Conservation (phyloP, 2,113 vertebrate species). For the Thunnus thynnus region DNA sequence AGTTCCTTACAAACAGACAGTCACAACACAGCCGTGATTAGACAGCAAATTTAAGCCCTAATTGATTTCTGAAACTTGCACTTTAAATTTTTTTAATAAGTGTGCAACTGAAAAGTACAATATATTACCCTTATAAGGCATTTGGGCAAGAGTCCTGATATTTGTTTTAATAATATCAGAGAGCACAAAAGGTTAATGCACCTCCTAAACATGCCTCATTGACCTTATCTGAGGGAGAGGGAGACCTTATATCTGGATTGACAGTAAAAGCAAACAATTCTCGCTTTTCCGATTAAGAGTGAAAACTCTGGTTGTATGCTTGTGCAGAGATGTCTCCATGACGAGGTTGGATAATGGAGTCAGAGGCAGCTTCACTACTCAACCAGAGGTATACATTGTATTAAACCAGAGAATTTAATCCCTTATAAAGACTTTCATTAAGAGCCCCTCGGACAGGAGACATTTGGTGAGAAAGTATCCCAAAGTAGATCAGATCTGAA, state of each 20-base stretch:
- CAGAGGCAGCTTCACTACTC: conserved; percentile 1
- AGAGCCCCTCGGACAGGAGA: conserved; percentile 25
- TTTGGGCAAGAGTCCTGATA: conserved; percentile 54
- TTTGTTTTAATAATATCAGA: conserved; percentile 38
- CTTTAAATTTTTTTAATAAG: conserved; percentile 12
- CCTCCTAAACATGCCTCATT: conserved; percentile 8
- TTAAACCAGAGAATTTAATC: conserved; percentile 18
- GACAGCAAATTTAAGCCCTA: conserved; percentile 16
- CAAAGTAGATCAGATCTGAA: conserved; percentile 14
- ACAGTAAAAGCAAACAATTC: conserved; percentile 33
- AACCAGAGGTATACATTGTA: conserved; percentile 16
- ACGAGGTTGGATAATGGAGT: conserved; percentile 8
- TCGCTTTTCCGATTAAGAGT: conserved; percentile 31
- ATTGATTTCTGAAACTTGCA: conserved; percentile 37
- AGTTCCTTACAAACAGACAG: conserved; percentile 34
- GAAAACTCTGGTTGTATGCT: conserved; percentile 20
- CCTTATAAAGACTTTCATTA: background rate
- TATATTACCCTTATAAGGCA: conserved; percentile 61
- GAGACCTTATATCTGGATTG: conserved; percentile 13
- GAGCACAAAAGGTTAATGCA: conserved; percentile 41
- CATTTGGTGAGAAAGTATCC: conserved; percentile 22
- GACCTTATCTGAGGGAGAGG: conserved; percentile 37
- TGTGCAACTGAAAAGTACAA: conserved; percentile 32
- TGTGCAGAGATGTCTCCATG: conserved; percentile 27
- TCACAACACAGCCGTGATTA: conserved; percentile 16